Evolutionary conservation across 2,113 vertebrate species (phyloP).

Genomic region (Cichladusa arquata): DNA sequence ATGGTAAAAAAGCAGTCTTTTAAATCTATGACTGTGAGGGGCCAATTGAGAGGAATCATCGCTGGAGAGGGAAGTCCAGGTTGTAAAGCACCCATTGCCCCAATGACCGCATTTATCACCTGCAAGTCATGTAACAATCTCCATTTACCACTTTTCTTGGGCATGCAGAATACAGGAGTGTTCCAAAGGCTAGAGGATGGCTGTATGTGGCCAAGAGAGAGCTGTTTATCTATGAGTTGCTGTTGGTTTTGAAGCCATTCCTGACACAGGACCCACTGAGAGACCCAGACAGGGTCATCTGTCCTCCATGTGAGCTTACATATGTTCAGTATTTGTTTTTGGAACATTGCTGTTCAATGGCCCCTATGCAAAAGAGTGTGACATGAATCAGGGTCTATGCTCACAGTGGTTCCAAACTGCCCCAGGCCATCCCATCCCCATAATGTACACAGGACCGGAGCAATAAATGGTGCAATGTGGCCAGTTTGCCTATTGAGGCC

Average conservation of each 20-base stretch:
- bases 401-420: no score
- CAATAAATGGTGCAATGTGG: no score
- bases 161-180: background rate
- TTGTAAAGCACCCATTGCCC: background rate
- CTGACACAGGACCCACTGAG: background rate
- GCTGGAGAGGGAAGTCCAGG: background rate
- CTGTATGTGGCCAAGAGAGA: background rate
- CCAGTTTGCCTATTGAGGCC: no score
- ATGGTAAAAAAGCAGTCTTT: background rate
- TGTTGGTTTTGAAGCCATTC: background rate
- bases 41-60: background rate
- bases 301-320: background rate
- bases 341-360: background rate
- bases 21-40: background rate
- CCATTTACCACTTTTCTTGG: no score
- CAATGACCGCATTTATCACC: background rate
- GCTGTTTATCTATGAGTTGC: background rate
- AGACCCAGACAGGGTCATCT: background rate
- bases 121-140: background rate
- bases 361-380: background rate
- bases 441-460: no score
- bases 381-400: no score
- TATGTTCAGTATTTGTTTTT: background rate
- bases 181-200: background rate
- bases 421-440: no score